These are phyloP conservation scores for Poecilus cupreus DNA, from an alignment of 2,888 invertebrate genomes.

Conservation along the genomic window DNA sequence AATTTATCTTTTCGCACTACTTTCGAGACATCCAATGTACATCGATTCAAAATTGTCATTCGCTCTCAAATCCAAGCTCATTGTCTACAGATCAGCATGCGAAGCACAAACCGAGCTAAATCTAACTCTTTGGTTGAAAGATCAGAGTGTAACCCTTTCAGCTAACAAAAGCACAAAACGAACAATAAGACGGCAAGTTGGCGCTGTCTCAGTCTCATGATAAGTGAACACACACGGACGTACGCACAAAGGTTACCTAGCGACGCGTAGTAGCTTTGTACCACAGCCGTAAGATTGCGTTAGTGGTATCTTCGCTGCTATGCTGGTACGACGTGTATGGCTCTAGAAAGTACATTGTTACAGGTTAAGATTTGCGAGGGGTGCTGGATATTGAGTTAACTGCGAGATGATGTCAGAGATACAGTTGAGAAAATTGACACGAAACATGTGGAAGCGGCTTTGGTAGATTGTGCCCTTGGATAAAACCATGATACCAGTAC, in stretches of 20 bases:
- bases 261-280: not conserved
- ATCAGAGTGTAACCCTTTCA: not conserved
- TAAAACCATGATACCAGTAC: too few species aligned
- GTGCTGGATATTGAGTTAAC: not conserved
- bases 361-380: not conserved
- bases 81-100: too few species aligned
- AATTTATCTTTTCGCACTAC: too few species aligned
- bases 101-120: too few species aligned
- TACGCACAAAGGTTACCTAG: conserved; percentile 24
- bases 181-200: not conserved
- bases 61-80: too few species aligned
- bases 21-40: too few species aligned
- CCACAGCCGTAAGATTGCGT: not conserved
- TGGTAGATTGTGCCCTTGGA: too few species aligned
- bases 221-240: conserved; percentile 17
- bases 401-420: not conserved
- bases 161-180: not conserved
- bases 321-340: not conserved
- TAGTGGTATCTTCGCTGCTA: not conserved
- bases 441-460: too few species aligned
- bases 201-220: conserved; percentile 18
- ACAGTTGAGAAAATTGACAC: too few species aligned
- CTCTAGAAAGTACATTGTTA: not conserved
- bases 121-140: not conserved
- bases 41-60: too few species aligned